Conservation (phyloP, 2,113 vertebrate species). For the Riparia riparia region DNA sequence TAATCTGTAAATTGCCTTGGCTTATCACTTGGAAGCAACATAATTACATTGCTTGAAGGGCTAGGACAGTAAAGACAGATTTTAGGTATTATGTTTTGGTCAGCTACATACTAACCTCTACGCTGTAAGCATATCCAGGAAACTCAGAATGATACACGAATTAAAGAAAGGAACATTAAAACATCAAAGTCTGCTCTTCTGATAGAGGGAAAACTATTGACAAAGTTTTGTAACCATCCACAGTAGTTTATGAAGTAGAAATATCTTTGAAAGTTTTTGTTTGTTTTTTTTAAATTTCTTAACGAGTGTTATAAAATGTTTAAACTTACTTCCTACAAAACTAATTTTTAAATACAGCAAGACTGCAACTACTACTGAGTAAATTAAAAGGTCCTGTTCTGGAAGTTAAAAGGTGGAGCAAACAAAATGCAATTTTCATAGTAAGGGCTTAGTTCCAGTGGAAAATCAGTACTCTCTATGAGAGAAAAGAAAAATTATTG, state of each 20-base stretch:
- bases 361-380: neutral
- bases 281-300: neutral
- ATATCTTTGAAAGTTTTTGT: neutral
- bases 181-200: neutral
- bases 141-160: neutral
- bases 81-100: conserved; percentile 13
- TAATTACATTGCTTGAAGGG: conserved; percentile 47
- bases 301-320: neutral
- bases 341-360: neutral
- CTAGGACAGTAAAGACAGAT: conserved; percentile 8
- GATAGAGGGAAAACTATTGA: neutral
- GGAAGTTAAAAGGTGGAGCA: neutral
- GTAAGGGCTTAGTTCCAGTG: neutral
- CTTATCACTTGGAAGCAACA: conserved; percentile 49
- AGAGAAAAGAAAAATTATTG: neutral
- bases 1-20: conserved; percentile 59
- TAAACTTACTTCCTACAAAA: neutral
- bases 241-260: neutral
- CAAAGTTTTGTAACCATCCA: neutral
- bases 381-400: neutral
- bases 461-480: neutral
- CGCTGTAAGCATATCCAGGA: neutral
- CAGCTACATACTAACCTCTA: neutral
- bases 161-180: neutral
- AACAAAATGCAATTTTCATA: neutral